These are phyloP conservation scores for Lerema accius DNA, from an alignment of 1,140 invertebrate species.

Conservation along the genomic window DNA sequence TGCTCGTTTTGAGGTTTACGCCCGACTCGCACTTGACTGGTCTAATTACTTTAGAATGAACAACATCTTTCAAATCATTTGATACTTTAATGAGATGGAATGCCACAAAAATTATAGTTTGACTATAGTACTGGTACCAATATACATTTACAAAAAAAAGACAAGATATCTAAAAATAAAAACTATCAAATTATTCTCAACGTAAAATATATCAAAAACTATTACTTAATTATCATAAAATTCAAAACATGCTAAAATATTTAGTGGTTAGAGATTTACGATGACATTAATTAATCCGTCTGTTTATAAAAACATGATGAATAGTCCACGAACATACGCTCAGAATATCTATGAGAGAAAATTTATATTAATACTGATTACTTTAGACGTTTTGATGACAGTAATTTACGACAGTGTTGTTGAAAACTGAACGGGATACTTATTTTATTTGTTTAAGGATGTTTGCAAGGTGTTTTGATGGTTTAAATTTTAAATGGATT, in stretches of 20 bases:
- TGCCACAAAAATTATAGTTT: too few relatives aligned
- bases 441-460: neutral
- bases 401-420: neutral
- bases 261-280: neutral
- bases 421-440: neutral
- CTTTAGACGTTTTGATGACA: neutral
- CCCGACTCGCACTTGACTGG: too few relatives aligned
- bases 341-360: neutral
- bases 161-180: too few relatives aligned
- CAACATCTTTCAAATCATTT: too few relatives aligned
- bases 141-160: too few relatives aligned
- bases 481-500: too few relatives aligned
- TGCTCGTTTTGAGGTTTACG: constrained; percentile 21
- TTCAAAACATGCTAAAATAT: neutral
- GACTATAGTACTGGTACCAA: too few relatives aligned
- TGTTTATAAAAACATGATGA: neutral
- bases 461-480: too few relatives aligned
- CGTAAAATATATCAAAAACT: too few relatives aligned
- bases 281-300: neutral
- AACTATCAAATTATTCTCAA: too few relatives aligned
- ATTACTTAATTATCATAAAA: neutral
- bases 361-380: neutral
- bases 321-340: neutral
- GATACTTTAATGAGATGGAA: too few relatives aligned
- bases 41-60: too few relatives aligned